Evolutionary conservation across 2,888 invertebrate species (phyloP).

Genomic region (Platerodrilus igneus): DNA sequence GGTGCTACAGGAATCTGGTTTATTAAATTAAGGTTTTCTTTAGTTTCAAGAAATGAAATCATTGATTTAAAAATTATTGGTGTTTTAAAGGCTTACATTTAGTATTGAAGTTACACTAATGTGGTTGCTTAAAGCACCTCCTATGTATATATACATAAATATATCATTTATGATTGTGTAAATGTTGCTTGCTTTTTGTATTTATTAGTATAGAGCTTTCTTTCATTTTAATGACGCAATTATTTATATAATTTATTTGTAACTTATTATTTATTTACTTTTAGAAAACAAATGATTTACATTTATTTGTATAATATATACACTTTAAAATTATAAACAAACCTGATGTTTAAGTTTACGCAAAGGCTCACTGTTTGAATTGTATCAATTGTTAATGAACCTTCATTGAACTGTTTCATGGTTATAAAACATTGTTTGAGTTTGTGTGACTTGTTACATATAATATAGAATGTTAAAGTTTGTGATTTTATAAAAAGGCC

Average conservation of each 20-base stretch:
- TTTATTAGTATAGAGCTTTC: conserved; percentile 24
- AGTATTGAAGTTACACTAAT: conserved; percentile 12
- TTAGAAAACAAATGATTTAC: too few relatives aligned
- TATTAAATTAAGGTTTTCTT: conserved; percentile 26
- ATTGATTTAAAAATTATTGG: too few relatives aligned
- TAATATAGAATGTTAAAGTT: conserved; percentile 45
- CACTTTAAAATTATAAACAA: too few relatives aligned
- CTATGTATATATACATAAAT: conserved; percentile 18
- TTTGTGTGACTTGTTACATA: conserved; percentile 46
- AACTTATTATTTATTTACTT: conserved; percentile 23
- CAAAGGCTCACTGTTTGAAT: too few relatives aligned
- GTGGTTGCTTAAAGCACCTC: conserved; percentile 22
- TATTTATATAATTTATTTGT: conserved; percentile 32
- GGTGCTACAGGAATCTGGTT: too few relatives aligned
- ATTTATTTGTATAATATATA: too few relatives aligned
- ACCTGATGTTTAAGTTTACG: too few relatives aligned
- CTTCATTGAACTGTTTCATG: too few relatives aligned
- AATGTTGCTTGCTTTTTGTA: conserved; percentile 39
- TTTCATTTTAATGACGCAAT: conserved; percentile 21
- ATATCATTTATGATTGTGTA: conserved; percentile 31
- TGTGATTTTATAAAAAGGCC: conserved; percentile 47
- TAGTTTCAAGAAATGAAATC: conserved; percentile 8
- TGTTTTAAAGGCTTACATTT: conserved; percentile 8
- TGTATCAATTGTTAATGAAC: too few relatives aligned
- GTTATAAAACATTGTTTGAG: too few relatives aligned